phyloP scores from a whole-genome alignment of 2,888 invertebrate genomes.

The Drosophila buzzatii region DNA sequence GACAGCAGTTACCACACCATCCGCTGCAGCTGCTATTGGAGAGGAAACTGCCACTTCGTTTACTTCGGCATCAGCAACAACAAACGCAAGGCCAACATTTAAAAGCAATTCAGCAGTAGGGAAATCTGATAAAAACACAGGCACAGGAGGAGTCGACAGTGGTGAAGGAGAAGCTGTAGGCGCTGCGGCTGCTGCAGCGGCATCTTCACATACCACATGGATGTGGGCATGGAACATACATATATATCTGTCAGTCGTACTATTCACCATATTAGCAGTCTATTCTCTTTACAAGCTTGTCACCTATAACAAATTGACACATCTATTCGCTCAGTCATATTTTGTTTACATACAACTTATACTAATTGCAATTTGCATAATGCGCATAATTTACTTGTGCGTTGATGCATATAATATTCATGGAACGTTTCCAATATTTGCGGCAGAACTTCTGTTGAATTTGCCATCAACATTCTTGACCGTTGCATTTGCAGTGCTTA shows the following conservation, averaged over 20 bases:
- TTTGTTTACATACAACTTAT: slow-evolving; percentile 94
- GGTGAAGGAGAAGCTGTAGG: not conserved
- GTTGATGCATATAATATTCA: slow-evolving; percentile 97
- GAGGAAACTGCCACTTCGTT: slow-evolving; percentile 67
- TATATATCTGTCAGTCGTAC: slow-evolving; percentile 93
- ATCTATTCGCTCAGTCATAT: slow-evolving; percentile 94
- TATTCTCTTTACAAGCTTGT: slow-evolving; percentile 95
- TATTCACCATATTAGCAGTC: slow-evolving; percentile 93
- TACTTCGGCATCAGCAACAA: slow-evolving; percentile 82
- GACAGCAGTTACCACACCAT: slow-evolving; percentile 69
- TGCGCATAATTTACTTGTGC: slow-evolving; percentile 94
- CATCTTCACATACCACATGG: slow-evolving; percentile 87
- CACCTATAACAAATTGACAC: slow-evolving; percentile 93
- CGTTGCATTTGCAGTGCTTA: slow-evolving; percentile 94
- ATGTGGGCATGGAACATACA: slow-evolving; percentile 96
- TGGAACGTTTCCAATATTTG: slow-evolving; percentile 90
- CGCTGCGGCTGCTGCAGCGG: slow-evolving; percentile 51
- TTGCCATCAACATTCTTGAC: slow-evolving; percentile 94
- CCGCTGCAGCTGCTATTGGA: slow-evolving; percentile 72
- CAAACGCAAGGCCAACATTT: slow-evolving; percentile 39
- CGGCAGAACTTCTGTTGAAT: slow-evolving; percentile 93
- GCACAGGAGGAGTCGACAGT: slow-evolving; percentile 53
- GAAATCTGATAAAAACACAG: slow-evolving; percentile 8
- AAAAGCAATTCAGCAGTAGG: slow-evolving; percentile 1
- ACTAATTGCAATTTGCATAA: slow-evolving; percentile 92